Base-by-base conservation (phyloP, 2,888 invertebrate genomes). In the Agrochola litura region DNA sequence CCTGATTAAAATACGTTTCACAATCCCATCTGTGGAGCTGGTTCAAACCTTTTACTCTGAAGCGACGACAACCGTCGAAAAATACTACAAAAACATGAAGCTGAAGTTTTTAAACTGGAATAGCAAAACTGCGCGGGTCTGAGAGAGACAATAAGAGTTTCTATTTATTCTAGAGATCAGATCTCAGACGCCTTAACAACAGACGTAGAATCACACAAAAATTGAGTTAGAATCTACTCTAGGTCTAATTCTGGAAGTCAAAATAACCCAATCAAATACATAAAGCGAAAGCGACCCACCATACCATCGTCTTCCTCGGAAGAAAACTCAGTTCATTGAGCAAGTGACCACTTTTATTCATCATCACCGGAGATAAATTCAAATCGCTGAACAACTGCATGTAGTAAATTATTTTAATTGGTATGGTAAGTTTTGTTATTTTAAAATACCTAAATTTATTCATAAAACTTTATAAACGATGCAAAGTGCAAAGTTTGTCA, bases 31-130 rank as follows among this genome's bases (percentile, higher is more conserved):
- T 1, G 30, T 30, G 30, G 30, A 30, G 30, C 30, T 30, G 30
- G 2, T 30, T 30, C 30, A 30, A 30, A 30, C 30, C 30, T 30
- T 30, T 2, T 30, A 30, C 30, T 30, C 30, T 30, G 30, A 30
- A 22, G 52, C 52, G 14, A 52, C 37, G 30, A 22, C 54, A 41
- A 56, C 41, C 9, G 54, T 16, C 5, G 54, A 41, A 56, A 68
- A 52, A 16, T 8, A 54, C 54, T 68, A 68, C 37, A 41, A 56
- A 56, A 58, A 30, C 5, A 43, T 69, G 19, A 69, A 69, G 22
- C 69, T 69, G 12, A 69, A 41, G 10, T n/a, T 68, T n/a, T 68
- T 56, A 56, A n/a, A 68, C 54, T 69, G 68, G 68, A 56, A 43
- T 56, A 25, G 10, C 25, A 19, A 69, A 69, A 69, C 56, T 69